A percentile compares a stretch with the other conserved stretches of the same genome.
These are phyloP conservation scores for Epinotia demarniana DNA, from an alignment of 2,888 invertebrate genomes.

Conservation along the genomic window DNA sequence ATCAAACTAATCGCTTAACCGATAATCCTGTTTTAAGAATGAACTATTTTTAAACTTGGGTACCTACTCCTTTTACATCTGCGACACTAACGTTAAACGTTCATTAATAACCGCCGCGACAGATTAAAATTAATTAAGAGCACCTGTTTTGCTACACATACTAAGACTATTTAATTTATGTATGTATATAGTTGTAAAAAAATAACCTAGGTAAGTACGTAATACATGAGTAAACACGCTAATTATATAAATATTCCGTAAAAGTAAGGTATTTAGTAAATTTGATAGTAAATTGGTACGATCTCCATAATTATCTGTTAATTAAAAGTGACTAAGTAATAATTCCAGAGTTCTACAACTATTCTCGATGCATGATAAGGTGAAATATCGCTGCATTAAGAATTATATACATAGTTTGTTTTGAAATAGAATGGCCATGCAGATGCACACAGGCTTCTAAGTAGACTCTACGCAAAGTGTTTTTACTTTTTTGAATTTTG, in stretches of 20 bases:
- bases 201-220: too few relatives aligned
- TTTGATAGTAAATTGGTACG: neutral
- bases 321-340: constrained; percentile 5
- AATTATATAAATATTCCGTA: too few relatives aligned
- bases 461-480: neutral
- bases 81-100: constrained; percentile 7
- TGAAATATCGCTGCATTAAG: constrained; percentile 6
- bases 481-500: constrained; percentile 1
- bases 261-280: too few relatives aligned
- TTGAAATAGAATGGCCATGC: neutral
- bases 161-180: neutral
- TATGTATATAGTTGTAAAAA: neutral
- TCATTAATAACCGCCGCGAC: constrained; percentile 10
- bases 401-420: neutral
- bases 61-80: too few relatives aligned
- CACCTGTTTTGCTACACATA: constrained; percentile 15
- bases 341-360: neutral
- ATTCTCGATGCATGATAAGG: constrained; percentile 4
- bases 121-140: constrained; percentile 17
- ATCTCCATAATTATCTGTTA: neutral
- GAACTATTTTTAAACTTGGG: neutral
- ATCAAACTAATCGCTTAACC: constrained; percentile 8
- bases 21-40: constrained; percentile 8
- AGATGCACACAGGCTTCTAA: neutral
- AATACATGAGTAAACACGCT: too few relatives aligned